phyloP scores from a whole-genome alignment of 1,140 invertebrate species.

The Monomorium pharaonis region DNA sequence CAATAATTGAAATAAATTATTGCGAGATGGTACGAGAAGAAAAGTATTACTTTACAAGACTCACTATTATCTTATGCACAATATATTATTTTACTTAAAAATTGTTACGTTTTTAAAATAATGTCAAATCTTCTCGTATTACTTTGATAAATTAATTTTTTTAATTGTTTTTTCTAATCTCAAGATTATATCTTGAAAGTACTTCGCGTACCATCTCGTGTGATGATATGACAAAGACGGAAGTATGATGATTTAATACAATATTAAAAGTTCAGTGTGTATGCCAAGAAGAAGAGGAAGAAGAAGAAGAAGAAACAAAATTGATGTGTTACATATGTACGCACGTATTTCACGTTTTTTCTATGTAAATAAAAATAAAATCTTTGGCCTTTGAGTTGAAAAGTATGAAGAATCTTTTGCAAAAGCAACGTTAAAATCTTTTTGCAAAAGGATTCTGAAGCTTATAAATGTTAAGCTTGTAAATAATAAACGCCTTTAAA shows the following conservation, averaged over 20 bases:
- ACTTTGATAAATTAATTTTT: neutral
- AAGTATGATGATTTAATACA: constrained; percentile 24
- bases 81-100: neutral
- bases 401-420: neutral
- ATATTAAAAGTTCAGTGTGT: neutral
- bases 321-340: neutral
- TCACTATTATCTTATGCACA: neutral
- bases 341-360: neutral
- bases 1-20: constrained; percentile 69
- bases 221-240: constrained; percentile 20
- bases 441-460: neutral
- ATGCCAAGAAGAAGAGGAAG: neutral
- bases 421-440: neutral
- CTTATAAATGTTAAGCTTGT: neutral
- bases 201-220: constrained; percentile 1
- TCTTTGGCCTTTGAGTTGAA: neutral
- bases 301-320: constrained; percentile 46
- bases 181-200: neutral
- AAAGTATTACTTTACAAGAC: constrained; percentile 14
- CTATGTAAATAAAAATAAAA: constrained; percentile 8
- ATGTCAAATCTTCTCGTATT: constrained; percentile 32
- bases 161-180: neutral
- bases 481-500: neutral
- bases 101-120: constrained; percentile 38
- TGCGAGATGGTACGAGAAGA: constrained; percentile 40